A percentile compares a stretch with the other conserved stretches of the same genome.
Conservation (phyloP, 2,888 invertebrate species). For the Habrosyne pyritoides region DNA sequence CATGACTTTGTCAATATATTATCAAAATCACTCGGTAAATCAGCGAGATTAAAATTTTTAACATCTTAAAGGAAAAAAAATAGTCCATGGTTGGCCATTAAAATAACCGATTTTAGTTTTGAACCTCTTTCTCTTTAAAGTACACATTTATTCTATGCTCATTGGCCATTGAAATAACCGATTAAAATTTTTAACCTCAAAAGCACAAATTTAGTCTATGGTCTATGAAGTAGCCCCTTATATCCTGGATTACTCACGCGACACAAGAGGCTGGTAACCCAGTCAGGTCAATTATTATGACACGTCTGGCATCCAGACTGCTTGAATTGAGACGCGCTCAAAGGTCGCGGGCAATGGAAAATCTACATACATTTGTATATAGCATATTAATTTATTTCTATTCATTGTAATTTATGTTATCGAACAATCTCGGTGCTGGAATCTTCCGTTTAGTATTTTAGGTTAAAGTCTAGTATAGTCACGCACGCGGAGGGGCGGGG, state of each 20-base stretch:
- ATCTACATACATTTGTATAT: neutral
- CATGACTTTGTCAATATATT: too few species aligned
- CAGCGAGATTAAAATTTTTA: too few species aligned
- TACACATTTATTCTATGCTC: too few species aligned
- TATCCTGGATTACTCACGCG: neutral
- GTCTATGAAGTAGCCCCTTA: neutral
- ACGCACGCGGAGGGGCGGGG: too few species aligned
- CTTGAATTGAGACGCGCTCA: neutral
- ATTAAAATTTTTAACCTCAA: too few species aligned
- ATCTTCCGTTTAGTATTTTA: neutral
- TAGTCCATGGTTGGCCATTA: too few species aligned
- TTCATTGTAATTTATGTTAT: slow-evolving; percentile 4
- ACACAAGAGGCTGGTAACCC: neutral
- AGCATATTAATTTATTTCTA: neutral
- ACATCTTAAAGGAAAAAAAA: too few species aligned
- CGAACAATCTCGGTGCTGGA: neutral
- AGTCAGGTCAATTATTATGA: slow-evolving; percentile 30
- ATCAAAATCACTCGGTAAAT: too few species aligned
- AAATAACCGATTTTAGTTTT: too few species aligned
- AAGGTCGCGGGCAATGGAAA: slow-evolving; percentile 4
- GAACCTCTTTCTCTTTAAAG: too few species aligned
- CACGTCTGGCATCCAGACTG: slow-evolving; percentile 11
- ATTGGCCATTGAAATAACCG: too few species aligned
- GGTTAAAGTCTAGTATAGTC: too few species aligned
- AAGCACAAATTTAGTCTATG: neutral